Evolutionary conservation across 2,888 invertebrate genomes (phyloP).

Genomic region (Acronicta psi): DNA sequence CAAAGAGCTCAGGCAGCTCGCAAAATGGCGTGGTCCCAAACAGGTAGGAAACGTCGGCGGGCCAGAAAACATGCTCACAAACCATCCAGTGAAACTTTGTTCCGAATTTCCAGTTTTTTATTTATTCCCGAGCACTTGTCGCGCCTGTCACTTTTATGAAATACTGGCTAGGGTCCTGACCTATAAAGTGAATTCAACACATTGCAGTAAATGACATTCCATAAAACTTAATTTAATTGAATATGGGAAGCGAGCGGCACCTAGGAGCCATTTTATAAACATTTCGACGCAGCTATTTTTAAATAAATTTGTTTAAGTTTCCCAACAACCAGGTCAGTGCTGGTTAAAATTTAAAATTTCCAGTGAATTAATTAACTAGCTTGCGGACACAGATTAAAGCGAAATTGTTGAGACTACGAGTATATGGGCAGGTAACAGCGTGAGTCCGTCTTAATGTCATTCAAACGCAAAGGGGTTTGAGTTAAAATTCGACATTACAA

Average conservation of each 20-base stretch:
- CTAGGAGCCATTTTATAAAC: constrained; percentile 17
- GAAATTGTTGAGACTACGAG: constrained; percentile 24
- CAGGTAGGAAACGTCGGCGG: constrained; percentile 20
- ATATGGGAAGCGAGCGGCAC: no score
- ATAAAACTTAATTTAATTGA: constrained; percentile 18
- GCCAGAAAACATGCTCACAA: constrained; percentile 32
- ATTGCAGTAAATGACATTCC: constrained; percentile 21
- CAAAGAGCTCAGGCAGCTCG: constrained; percentile 1
- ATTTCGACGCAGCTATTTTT: constrained; percentile 25
- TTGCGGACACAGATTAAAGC: constrained; percentile 35
- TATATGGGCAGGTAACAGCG: constrained; percentile 16
- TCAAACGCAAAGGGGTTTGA: constrained; percentile 3
- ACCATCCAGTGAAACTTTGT: constrained; percentile 29
- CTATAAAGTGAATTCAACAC: constrained; percentile 8
- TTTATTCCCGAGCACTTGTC: constrained; percentile 37
- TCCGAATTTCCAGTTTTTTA: constrained; percentile 34
- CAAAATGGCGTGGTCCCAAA: constrained; percentile 22
- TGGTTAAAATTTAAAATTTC: constrained; percentile 24
- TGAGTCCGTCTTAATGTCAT: constrained; percentile 31
- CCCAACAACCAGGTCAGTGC: constrained; percentile 1
- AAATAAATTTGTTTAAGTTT: constrained; percentile 36
- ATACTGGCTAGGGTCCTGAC: constrained; percentile 11
- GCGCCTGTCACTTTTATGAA: constrained; percentile 34
- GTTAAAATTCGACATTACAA: constrained; percentile 1
- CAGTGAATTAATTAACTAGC: constrained; percentile 38